Base-by-base conservation (phyloP, 2,113 vertebrate genomes). In the Caretta caretta region DNA sequence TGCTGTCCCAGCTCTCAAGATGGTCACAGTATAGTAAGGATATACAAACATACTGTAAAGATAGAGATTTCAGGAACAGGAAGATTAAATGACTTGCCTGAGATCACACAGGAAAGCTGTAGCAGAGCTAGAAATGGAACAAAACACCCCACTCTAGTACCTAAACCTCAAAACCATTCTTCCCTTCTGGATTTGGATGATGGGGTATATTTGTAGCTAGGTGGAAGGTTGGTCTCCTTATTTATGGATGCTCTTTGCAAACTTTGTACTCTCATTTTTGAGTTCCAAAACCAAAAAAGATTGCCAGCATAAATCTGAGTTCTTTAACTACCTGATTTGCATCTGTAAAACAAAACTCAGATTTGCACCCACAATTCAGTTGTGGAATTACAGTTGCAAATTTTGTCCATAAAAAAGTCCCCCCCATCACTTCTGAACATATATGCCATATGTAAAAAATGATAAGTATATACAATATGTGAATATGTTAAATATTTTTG, bases 331-430 rank as follows among this genome's bases (percentile, higher is more conserved):
- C 62, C 27, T 83, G 20, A 57, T 81, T 22, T 62, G 11, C 38
- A 14, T 2, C 0, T 0, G 2, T 56, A 5, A 11, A 62, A 57
- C n/a, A 90, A 54, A 88, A 31, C 5, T 84, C 59, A 29, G 1
- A 53, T 75, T 81, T 90, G 27, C 1, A 90, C 91, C 5, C 6
- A 91, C 86, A 62, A 31, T 31, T 62, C 59, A 62, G 13, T 62
- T 62, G 59, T 62, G 29, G 59, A 94, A 57, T 80, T 57, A 59
- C 0, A 75, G 4, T 13, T 79, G 14, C 14, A 83, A 80, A 69
- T 46, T 27, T 5, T 2, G 2, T 10, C 2, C 19, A 3, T 0
- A 9, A 48, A 86, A n/a, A 53, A 54, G 20, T 4, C 4, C 16
- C 24, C 1, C 5, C 22, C 3, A 11, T 62, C 13, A 11, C 20